Evolutionary conservation across 2,113 vertebrate genomes (phyloP).

Genomic region (Cyprinus carpio): DNA sequence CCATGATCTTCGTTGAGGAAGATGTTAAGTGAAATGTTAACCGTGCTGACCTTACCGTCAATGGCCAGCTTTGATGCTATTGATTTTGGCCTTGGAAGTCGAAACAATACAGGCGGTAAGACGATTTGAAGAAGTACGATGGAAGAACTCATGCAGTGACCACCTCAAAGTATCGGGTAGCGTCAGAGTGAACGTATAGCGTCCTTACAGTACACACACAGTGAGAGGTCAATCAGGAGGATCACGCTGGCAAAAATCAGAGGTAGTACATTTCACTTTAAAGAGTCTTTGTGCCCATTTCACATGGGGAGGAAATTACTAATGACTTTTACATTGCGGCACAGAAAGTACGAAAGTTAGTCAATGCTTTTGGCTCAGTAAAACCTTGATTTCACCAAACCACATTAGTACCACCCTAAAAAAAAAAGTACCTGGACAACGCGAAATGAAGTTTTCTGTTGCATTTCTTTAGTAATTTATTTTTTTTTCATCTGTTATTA

Average conservation of each 20-base stretch:
- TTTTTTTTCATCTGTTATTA: background rate
- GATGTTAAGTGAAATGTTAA: background rate
- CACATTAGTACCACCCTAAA: too few relatives aligned
- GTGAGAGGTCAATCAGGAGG: constrained; percentile 84
- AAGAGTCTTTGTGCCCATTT: background rate
- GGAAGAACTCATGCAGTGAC: constrained; percentile 86
- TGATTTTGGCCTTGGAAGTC: constrained; percentile 81
- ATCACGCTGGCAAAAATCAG: constrained; percentile 74
- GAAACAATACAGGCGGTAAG: constrained; percentile 83
- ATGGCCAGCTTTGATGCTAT: constrained; percentile 91
- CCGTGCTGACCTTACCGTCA: constrained; percentile 79
- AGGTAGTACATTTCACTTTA: background rate
- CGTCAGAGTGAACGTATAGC: constrained; percentile 67
- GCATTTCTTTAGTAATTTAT: background rate
- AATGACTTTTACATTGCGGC: background rate
- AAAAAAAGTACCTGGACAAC: too few relatives aligned
- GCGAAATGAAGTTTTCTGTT: background rate
- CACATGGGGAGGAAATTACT: background rate
- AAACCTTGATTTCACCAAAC: background rate
- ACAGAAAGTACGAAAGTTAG: background rate
- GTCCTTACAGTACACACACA: constrained; percentile 77
- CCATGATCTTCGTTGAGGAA: background rate
- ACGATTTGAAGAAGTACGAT: constrained; percentile 87
- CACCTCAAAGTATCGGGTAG: constrained; percentile 87
- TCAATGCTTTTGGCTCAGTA: background rate